phyloP scores from a whole-genome alignment of 2,797 vertebrate species.

The Mormyrus proboscirostris region DNA sequence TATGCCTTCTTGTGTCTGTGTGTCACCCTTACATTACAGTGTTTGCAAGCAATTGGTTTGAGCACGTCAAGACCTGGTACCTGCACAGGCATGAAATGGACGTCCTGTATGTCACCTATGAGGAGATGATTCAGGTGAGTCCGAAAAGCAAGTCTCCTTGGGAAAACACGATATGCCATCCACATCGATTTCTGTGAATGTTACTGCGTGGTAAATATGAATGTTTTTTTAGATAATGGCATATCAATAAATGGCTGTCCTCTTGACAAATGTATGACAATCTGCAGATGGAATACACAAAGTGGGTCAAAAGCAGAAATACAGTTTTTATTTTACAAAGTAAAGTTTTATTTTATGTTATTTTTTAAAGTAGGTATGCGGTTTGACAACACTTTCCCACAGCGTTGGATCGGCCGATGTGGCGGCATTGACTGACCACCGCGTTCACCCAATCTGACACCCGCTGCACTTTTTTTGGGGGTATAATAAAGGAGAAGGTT shows the following conservation, averaged over 20 bases:
- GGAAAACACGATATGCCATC: background rate
- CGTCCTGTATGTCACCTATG: slow-evolving; percentile 54
- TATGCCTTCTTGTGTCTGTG: background rate
- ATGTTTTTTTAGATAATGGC: background rate
- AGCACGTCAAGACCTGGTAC: slow-evolving; percentile 53
- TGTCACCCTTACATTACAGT: slow-evolving; percentile 36
- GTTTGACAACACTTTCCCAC: background rate
- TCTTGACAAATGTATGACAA: background rate
- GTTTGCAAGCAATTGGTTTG: slow-evolving; percentile 51
- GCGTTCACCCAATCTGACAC: background rate
- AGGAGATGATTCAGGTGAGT: slow-evolving; percentile 56
- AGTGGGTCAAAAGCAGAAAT: background rate
- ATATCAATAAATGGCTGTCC: background rate
- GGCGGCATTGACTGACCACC: background rate
- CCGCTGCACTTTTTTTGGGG: too few species aligned
- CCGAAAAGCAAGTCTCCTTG: background rate
- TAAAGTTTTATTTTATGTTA: background rate
- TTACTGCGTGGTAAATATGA: background rate
- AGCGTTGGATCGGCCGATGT: background rate
- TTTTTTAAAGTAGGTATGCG: background rate
- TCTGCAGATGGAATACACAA: background rate
- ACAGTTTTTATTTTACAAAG: background rate
- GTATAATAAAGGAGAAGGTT: background rate
- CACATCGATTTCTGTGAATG: background rate
- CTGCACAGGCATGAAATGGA: slow-evolving; percentile 49